Conservation (phyloP, 1,140 invertebrate genomes). For the Adoxophyes honmai region DNA sequence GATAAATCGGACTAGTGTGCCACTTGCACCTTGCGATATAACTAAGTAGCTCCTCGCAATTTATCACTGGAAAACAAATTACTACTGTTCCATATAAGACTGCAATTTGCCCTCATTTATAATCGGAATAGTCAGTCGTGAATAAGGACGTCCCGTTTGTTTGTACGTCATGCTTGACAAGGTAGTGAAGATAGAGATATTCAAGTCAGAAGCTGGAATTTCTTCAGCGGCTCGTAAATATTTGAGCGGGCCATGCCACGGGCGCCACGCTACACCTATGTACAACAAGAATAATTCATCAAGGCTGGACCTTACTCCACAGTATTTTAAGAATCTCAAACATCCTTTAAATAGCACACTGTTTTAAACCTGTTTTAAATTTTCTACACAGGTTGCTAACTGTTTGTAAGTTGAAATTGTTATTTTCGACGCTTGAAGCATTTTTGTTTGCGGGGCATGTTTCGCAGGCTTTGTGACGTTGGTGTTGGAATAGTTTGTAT, state of each 20-base stretch:
- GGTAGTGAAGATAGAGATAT: not conserved
- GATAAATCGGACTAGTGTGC: no score
- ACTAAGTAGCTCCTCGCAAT: no score
- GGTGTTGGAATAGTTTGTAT: not conserved
- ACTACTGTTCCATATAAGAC: no score
- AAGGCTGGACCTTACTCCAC: not conserved
- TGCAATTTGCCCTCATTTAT: no score
- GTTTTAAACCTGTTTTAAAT: conserved; percentile 3
- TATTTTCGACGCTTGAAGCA: not conserved
- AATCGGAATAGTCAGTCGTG: no score
- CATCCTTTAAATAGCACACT: not conserved
- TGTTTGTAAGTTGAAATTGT: not conserved
- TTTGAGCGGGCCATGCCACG: not conserved
- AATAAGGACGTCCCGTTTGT: no score
- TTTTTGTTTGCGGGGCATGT: conserved; percentile 4
- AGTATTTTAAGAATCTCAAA: not conserved
- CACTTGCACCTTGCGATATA: no score
- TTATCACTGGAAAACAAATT: no score
- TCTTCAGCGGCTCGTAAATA: not conserved
- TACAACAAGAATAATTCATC: conserved; percentile 12
- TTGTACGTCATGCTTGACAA: not conserved
- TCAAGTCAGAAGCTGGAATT: not conserved
- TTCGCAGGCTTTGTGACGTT: not conserved
- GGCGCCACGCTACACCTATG: conserved; percentile 1
- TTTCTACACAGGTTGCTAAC: not conserved